A percentile compares a stretch with the other conserved stretches of the same genome.
phyloP scores from a whole-genome alignment of 2,797 vertebrate genomes.

The Delichon dasypus region DNA sequence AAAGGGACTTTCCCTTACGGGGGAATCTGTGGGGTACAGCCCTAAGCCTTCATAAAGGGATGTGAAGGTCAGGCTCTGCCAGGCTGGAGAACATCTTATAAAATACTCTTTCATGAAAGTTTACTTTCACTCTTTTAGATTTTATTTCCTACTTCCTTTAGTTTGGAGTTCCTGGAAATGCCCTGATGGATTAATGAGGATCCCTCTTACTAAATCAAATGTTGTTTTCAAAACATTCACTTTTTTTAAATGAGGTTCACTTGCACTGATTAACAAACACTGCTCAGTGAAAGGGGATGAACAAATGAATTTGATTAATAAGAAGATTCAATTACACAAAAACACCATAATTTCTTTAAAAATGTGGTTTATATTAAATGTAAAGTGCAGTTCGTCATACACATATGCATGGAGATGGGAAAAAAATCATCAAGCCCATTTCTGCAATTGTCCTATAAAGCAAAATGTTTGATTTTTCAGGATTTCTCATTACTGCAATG shows the following conservation, averaged over 20 bases:
- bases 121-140: background rate
- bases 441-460: background rate
- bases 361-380: background rate
- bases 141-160: background rate
- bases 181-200: background rate
- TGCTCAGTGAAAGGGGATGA: background rate
- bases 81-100: background rate
- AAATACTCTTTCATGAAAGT: accelerated
- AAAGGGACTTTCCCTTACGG: background rate
- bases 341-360: background rate
- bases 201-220: background rate
- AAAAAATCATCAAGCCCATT: background rate
- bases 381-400: background rate
- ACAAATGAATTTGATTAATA: background rate
- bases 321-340: background rate
- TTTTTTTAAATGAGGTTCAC: background rate
- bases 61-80: background rate
- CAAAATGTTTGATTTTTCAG: constrained; percentile 19
- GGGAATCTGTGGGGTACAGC: no score
- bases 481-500: background rate
- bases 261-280: background rate
- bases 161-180: background rate
- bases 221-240: background rate
- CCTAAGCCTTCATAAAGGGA: accelerated
- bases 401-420: background rate